Conservation (phyloP, 2,797 vertebrate genomes). For the Lacerta viridis region DNA sequence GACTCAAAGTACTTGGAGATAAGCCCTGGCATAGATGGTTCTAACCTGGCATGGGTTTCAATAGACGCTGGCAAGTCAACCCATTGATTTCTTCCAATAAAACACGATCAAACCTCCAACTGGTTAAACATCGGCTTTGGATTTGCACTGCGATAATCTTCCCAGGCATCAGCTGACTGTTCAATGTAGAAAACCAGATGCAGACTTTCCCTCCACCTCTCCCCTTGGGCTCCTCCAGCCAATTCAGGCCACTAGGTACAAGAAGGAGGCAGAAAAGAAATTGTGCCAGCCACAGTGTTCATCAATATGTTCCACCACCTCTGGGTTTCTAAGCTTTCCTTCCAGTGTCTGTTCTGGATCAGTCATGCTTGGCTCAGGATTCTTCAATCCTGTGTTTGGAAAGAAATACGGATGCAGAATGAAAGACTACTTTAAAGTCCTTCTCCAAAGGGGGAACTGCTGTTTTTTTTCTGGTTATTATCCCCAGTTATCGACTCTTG, state of each 20-base stretch:
- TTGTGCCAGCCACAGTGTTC: background rate
- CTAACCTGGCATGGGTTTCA: constrained; percentile 38
- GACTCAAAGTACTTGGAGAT: constrained; percentile 34
- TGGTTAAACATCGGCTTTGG: constrained; percentile 37
- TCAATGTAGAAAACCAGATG: constrained; percentile 34
- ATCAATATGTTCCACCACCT: rapidly evolving
- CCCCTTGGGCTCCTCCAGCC: background rate
- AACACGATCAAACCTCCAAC: constrained; percentile 32
- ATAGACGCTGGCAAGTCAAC: background rate
- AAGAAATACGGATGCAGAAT: background rate
- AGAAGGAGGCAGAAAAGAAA: constrained; percentile 19
- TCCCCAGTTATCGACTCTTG: background rate
- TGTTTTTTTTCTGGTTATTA: background rate
- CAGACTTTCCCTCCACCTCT: background rate
- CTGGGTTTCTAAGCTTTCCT: background rate
- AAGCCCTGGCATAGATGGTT: constrained; percentile 38
- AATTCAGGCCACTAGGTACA: background rate
- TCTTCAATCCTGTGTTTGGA: background rate
- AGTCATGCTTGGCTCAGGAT: constrained; percentile 1
- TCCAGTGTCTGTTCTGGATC: constrained; percentile 18
- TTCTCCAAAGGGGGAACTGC: background rate
- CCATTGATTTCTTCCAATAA: background rate
- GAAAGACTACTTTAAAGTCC: background rate
- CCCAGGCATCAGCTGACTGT: constrained; percentile 30
- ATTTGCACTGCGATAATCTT: background rate